Conservation (phyloP, 2,797 vertebrate genomes). For the Diplodus sargus region DNA sequence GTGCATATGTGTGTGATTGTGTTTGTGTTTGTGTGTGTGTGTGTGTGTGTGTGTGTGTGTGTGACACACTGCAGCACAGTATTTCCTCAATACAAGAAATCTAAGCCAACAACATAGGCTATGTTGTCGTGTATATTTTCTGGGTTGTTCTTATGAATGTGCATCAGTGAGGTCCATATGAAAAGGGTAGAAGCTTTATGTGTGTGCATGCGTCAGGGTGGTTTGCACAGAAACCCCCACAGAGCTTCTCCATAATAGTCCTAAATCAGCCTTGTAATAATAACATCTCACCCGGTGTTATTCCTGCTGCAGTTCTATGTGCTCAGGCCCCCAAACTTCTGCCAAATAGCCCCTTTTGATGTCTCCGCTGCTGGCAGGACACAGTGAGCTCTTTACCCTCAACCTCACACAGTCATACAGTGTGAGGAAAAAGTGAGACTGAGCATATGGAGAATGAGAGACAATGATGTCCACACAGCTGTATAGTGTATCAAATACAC, state of each 20-base stretch:
- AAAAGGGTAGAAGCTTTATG: constrained; percentile 23
- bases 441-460: constrained; percentile 49
- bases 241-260: constrained; percentile 78
- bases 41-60: constrained; percentile 7
- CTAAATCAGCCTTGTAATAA: constrained; percentile 85
- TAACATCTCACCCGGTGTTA: constrained; percentile 83
- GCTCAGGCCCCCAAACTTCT: constrained; percentile 52
- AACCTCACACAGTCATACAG: constrained; percentile 49
- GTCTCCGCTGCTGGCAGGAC: constrained; percentile 68
- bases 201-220: constrained; percentile 35
- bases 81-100: constrained; percentile 28
- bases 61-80: neutral
- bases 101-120: constrained; percentile 20
- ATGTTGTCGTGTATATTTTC: constrained; percentile 20
- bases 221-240: constrained; percentile 56
- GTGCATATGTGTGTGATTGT: constrained; percentile 10
- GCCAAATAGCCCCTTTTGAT: constrained; percentile 74
- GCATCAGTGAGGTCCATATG: constrained; percentile 10
- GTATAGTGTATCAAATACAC: constrained; percentile 39
- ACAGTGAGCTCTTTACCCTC: constrained; percentile 59
- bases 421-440: constrained; percentile 50
- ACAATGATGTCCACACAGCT: constrained; percentile 32
- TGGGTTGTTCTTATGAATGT: constrained; percentile 23
- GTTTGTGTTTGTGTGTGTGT: neutral
- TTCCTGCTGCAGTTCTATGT: constrained; percentile 78